Base-by-base conservation (phyloP, 2,888 invertebrate species). In the Malthinus flaveolus region DNA sequence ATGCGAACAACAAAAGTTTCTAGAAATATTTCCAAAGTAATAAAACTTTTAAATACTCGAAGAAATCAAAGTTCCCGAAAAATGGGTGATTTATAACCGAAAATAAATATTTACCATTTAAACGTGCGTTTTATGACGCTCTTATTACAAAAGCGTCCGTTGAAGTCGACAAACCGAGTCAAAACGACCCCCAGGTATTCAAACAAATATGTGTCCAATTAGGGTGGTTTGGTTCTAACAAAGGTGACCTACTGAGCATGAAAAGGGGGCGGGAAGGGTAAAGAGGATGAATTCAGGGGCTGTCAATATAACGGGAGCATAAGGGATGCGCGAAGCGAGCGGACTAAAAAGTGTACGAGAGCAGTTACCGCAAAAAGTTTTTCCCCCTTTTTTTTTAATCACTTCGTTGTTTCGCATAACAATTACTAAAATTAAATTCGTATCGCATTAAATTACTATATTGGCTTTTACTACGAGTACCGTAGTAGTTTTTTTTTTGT, bases 211-310 rank as follows among this genome's bases (percentile, higher is more conserved):
- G 68, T 68, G 68, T 67, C 71, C 75, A 75, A 76, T 76, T 76
- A 75, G 74, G 73, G 75, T 73, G 68, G 69, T 69, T 71, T 72
- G 62, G 56, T 63, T 60, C 61, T 66, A 72, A 74, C 74, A 75
- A 75, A 71, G 74, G 73, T 74, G 73, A 73, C 74, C 72, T 69
- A 73, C 70, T 73, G 66, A 65, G 62, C 56, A 54, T 47, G 37
- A 59, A 58, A 45, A 65, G 59, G 65, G 65, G 64, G 66, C 46
- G 60, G 62, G 61, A 62, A 60, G 66, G 35, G 63, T 52, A 49
- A 48, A 55, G 61, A 59, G 60, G 59, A 65, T 66, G 64, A 57
- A 67, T 68, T 70, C 68, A 66, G 67, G 70, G 68, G 67, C 69
- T 71, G 71, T 73, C 72, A 70, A 71, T 72, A 72, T 62, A 64